A percentile compares a stretch with the other conserved stretches of the same genome.
Evolutionary conservation across 2,797 vertebrate genomes (phyloP).

Genomic region (Myotis findleyi): DNA sequence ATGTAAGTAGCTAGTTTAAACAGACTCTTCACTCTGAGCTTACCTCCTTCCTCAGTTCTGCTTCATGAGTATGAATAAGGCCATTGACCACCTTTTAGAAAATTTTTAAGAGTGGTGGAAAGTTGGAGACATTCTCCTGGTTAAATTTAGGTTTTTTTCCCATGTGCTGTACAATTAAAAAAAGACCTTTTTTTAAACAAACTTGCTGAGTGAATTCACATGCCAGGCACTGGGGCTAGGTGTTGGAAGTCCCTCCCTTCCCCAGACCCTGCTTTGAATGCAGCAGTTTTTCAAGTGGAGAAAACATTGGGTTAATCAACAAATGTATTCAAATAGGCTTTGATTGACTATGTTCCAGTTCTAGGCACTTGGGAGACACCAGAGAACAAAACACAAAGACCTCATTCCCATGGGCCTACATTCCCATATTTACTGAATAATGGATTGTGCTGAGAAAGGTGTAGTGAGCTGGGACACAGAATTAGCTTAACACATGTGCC

Average conservation of each 20-base stretch:
- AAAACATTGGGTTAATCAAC: background rate
- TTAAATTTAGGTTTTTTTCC: background rate
- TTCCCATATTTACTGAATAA: background rate
- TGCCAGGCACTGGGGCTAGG: background rate
- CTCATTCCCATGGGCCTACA: too few relatives aligned
- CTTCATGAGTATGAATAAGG: background rate
- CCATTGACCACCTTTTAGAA: background rate
- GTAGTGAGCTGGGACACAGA: background rate
- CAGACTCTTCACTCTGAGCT: background rate
- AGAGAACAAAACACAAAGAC: slow-evolving; percentile 16
- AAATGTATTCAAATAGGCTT: background rate
- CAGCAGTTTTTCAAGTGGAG: background rate
- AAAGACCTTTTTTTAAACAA: background rate
- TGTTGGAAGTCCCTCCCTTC: too few relatives aligned
- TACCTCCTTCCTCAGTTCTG: background rate
- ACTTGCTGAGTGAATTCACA: background rate
- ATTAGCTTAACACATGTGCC: background rate
- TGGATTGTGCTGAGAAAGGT: background rate
- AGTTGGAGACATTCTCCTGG: background rate
- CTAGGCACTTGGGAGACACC: background rate
- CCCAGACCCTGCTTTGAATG: background rate
- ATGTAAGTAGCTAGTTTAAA: background rate
- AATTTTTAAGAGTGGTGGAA: background rate
- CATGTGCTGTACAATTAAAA: background rate
- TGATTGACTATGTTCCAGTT: background rate